Evolutionary conservation across 2,113 vertebrate species (phyloP), one percentile per base, ranked within the genome.

Genomic region (Sylvietta virens): DNA sequence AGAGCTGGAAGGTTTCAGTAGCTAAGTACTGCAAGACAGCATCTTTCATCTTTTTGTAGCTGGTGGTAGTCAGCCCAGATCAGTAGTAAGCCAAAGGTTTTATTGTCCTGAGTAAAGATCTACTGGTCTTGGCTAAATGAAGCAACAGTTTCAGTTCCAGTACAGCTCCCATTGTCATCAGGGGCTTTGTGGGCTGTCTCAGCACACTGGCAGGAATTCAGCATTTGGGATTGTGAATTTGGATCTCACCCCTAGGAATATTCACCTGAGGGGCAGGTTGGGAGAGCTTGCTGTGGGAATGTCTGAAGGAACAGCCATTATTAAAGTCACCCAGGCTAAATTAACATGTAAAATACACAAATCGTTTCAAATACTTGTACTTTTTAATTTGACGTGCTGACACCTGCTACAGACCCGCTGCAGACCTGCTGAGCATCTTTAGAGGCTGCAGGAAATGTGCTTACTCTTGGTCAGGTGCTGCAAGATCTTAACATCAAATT

Each of bases 221-320:
- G 45, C 13, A 1, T 39, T 88, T 0, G 0, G 37, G 13, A 37
- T 20, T 47, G 8, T 4, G 8, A 26, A 26, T 23, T 61, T 54
- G 44, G 24, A 44, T 69, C 27, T 62, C 40, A 58, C 6, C 28
- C 13, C 8, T 40, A 54, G 48, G 90, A 91, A 81, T 53, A 65
- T 7, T 83, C 26, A 53, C 28, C 70, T 54, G 40, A 23, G 86
- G 53, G 35, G 73, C 64, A 66, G 37, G n/a, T 51, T 81, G 44
- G 58, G 48, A 83, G 48, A 71, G 17, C 23, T 82, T 69, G 12
- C 61, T 69, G 44, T 86, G 85, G 47, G 56, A 86, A 87, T 2
- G 0, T 62, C 64, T 64, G 65, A 70, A 64, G 44, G n/a, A 53
- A 53, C 50, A 77, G 31, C 24, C 4, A 62, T 13, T 14, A 37